Conservation (phyloP, 2,797 vertebrate species). For the Denticeps clupeoides region DNA sequence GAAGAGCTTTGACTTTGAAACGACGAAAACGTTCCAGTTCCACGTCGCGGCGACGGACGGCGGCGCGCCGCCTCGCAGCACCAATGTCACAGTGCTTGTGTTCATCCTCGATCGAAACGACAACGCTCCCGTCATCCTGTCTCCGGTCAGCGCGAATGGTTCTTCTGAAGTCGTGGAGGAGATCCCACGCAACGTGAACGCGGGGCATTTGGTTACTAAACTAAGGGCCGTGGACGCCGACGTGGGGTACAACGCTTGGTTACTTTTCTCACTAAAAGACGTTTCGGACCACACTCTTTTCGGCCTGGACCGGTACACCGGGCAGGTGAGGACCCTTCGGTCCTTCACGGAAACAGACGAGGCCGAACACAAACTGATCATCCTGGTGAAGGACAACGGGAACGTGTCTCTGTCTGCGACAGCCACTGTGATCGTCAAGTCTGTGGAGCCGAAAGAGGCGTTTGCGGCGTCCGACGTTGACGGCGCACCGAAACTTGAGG, state of each 20-base stretch:
- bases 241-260: conserved; percentile 47
- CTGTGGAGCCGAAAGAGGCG: conserved; percentile 26
- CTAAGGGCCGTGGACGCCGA: conserved; percentile 42
- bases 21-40: conserved; percentile 57
- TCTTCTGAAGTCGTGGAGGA: conserved; percentile 41
- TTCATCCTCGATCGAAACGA: conserved; percentile 70
- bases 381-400: conserved; percentile 36
- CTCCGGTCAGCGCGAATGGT: conserved; percentile 42
- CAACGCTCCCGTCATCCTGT: conserved; percentile 54
- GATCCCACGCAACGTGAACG: conserved; percentile 40
- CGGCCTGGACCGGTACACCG: conserved; percentile 33
- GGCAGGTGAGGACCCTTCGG: conserved; percentile 31
- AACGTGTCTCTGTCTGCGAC: conserved; percentile 31
- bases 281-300: conserved; percentile 33
- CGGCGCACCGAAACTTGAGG: conserved; percentile 5
- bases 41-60: conserved; percentile 53
- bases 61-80: conserved; percentile 51
- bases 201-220: conserved; percentile 44
- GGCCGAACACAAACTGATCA: conserved; percentile 31
- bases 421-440: conserved; percentile 25
- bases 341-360: conserved; percentile 35
- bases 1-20: conserved; percentile 65
- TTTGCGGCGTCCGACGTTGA: conserved; percentile 26
- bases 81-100: conserved; percentile 61
- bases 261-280: conserved; percentile 38